Base-by-base conservation (phyloP, 2,113 vertebrate genomes). In the Atractosteus spatula region DNA sequence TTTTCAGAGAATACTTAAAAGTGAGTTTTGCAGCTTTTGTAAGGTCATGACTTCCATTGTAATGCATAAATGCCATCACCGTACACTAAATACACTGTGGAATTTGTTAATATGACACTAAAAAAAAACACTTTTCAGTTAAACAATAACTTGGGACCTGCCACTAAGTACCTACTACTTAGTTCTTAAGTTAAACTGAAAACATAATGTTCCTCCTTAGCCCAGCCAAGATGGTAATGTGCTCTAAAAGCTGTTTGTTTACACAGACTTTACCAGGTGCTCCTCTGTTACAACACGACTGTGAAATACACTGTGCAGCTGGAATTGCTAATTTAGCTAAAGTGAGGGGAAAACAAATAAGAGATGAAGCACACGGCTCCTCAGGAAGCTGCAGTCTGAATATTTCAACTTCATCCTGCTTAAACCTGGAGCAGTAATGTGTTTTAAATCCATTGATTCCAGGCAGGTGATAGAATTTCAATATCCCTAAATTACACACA, bases 301-400 rank as follows among this genome's bases (percentile, higher is more conserved):
- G 83, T 74, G 85, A 91, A 85, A 88, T 87, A 82, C 80, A 84
- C 77, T 80, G 86, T n/a, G 12, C 70, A 81, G 84, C 78, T 87
- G 81, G 88, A 89, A 90, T 90, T 88, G 86, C 86, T 91, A 86
- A 91, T 90, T 91, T 91, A 88, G 82, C 80, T 80, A 83, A 88
- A 89, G 85, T 86, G 87, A 66, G 54, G 81, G 57, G 75, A 83
- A 91, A 89, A 89, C 88, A 91, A 92, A 89, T 80, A 82, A 76
- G 74, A 75, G 80, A 82, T 86, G 82, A 83, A 70, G 81, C 59
- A 54, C 74, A 81, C 80, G 81, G 80, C 86, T 87, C 83, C 14
- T 7, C 11, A 80, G 77, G 68, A 70, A 54, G 61, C 64, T 69
- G 45, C 70, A 65, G 77, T 77, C 47, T 47, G 12, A 42, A 8